These are phyloP conservation scores for Hirtodrosophila alboralis DNA, from an alignment of 2,888 invertebrate species.

Conservation along the genomic window DNA sequence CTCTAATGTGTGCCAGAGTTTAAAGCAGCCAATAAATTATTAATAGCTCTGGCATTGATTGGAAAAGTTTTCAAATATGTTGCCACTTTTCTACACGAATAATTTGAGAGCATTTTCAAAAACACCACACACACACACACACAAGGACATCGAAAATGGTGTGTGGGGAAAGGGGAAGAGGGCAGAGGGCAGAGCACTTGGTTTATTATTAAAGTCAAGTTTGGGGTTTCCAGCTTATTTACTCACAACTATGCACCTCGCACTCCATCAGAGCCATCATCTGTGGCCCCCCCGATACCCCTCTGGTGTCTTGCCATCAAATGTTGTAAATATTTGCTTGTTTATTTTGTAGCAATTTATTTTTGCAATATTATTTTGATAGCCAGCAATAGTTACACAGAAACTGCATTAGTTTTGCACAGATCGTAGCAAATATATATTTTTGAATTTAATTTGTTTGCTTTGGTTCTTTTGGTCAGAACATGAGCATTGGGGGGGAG, in stretches of 20 bases:
- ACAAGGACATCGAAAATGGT: slow-evolving; percentile 14
- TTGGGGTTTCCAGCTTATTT: slow-evolving; percentile 64
- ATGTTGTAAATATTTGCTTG: slow-evolving; percentile 69
- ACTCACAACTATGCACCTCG: slow-evolving; percentile 50
- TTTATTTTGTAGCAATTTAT: slow-evolving; percentile 65
- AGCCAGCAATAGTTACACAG: slow-evolving; percentile 24
- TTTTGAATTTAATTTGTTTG: slow-evolving; percentile 64
- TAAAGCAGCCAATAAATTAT: slow-evolving; percentile 78
- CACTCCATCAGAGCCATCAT: slow-evolving; percentile 12
- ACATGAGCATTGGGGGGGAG: fast-evolving
- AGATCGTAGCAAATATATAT: slow-evolving; percentile 37
- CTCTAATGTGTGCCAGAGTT: slow-evolving; percentile 47
- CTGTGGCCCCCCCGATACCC: neutral
- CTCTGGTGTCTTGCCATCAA: slow-evolving; percentile 27
- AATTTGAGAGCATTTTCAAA: slow-evolving; percentile 68
- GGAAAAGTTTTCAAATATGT: slow-evolving; percentile 81
- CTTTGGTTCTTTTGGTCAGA: slow-evolving; percentile 22
- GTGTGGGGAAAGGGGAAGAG: no score
- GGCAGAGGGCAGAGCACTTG: slow-evolving; percentile 11
- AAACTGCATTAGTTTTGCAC: slow-evolving; percentile 46
- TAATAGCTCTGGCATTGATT: slow-evolving; percentile 79
- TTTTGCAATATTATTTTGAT: slow-evolving; percentile 55
- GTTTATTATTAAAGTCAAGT: slow-evolving; percentile 72
- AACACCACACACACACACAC: slow-evolving; percentile 34
- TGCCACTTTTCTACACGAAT: slow-evolving; percentile 80